A percentile compares a stretch with the other conserved stretches of the same genome.
phyloP scores from a whole-genome alignment of 2,797 vertebrate genomes.

The Mareca penelope region DNA sequence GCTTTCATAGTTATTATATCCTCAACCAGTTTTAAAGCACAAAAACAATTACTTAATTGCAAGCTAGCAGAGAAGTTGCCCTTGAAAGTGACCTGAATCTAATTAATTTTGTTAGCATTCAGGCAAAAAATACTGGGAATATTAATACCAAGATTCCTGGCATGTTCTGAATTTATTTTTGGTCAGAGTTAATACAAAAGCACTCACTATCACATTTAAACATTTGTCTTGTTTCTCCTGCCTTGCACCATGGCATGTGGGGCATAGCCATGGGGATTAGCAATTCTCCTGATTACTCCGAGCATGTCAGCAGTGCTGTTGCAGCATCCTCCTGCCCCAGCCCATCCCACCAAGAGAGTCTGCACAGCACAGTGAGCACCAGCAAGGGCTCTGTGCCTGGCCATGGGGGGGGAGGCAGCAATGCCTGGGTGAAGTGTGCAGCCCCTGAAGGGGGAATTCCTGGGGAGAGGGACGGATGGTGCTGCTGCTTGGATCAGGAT shows the following conservation, averaged over 20 bases:
- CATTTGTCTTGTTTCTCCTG: neutral
- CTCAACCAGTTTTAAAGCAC: neutral
- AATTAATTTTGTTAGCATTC: neutral
- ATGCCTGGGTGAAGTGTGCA: neutral
- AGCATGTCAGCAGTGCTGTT: neutral
- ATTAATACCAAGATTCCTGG: neutral
- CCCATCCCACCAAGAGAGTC: fast-evolving
- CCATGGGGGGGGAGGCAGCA: neutral
- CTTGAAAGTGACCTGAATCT: neutral
- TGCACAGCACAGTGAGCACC: neutral
- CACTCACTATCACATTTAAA: neutral
- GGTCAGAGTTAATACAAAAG: neutral
- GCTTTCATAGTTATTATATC: neutral
- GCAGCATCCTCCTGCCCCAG: neutral
- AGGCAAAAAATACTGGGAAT: neutral
- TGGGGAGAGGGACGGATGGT: neutral
- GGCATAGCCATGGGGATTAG: neutral
- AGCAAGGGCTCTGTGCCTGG: neutral
- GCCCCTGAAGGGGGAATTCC: neutral
- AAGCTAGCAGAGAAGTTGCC: neutral
- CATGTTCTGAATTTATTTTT: neutral
- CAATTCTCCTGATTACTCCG: neutral
- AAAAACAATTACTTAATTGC: neutral
- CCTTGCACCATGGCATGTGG: neutral
- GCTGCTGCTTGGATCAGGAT: neutral